A percentile compares a stretch with the other conserved stretches of the same genome.
phyloP scores from a whole-genome alignment of 1,140 invertebrate species.

The Polypedilum pembai region DNA sequence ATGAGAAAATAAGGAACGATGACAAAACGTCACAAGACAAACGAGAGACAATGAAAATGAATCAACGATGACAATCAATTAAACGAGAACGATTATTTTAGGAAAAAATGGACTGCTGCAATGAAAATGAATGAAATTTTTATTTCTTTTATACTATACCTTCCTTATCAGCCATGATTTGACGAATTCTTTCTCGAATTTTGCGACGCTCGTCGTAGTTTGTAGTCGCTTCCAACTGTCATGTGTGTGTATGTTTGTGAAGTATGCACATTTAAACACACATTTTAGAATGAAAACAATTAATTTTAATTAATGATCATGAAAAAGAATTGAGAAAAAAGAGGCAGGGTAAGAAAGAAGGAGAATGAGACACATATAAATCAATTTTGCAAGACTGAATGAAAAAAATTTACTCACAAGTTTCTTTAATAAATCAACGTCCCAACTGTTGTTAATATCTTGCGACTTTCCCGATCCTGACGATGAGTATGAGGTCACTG shows the following conservation, averaged over 20 bases:
- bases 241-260: too few relatives aligned
- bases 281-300: conserved; percentile 20
- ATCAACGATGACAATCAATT: conserved; percentile 24
- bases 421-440: conserved; percentile 60
- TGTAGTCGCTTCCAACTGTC: conserved; percentile 70
- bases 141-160: conserved; percentile 44
- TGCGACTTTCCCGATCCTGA: conserved; percentile 46
- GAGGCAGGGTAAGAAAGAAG: neutral
- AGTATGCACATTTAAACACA: too few relatives aligned
- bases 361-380: neutral
- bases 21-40: neutral
- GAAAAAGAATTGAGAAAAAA: neutral
- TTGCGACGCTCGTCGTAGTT: conserved; percentile 78
- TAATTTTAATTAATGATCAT: conserved; percentile 20
- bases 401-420: conserved; percentile 49
- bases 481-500: conserved; percentile 37
- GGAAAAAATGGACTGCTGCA: neutral
- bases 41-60: neutral
- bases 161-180: conserved; percentile 70
- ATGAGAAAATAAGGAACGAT: neutral
- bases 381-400: neutral
- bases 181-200: conserved; percentile 66
- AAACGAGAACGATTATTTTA: neutral
- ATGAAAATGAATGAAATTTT: neutral
- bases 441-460: conserved; percentile 63